Base-by-base conservation (phyloP, 2,797 vertebrate genomes). In the Melanotaenia maccullochi region DNA sequence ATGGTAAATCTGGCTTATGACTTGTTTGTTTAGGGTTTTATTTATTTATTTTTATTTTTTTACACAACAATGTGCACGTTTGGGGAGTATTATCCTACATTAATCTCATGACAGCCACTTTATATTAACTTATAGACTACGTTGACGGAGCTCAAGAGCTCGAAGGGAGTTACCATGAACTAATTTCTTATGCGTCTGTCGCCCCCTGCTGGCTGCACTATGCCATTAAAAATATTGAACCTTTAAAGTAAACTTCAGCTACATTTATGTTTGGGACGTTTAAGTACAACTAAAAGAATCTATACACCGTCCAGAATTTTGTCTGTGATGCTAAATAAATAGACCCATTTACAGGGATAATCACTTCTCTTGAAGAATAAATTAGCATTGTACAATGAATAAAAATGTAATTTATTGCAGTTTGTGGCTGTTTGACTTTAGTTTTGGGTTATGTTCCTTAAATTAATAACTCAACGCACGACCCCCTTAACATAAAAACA, bases 151-250 rank as follows among this genome's bases (percentile, higher is more conserved):
- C 3, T 32, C 30, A 33, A 3, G 33, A 24, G 52, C 54, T 78
- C 44, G 40, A 63, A 76, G 70, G 78, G 75, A 82, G 79, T 58
- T 13, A 76, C 68, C 70, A 69, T 13, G 11, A 11, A 14, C 16
- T 9, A 56, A 16, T 80, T 13, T 59, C 12, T 35, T n/a, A 11
- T 33, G 63, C 44, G 60, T 2, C 44, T 4, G 82, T 73, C 75
- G 77, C 0, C 88, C 80, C 77, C 90, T 88, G 79, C 63, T 81
- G 90, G 84, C 3, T 2, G 47, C 8, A 4, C 16, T 14, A 14
- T 68, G 49, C 14, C 32, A 82, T 75, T 88, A 70, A 87, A 79
- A n/a, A n/a, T 47, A 47, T 47, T 47, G 2, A 47, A 47, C 18
- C 9, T 0, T 22, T n/a, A 56, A 28, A 2, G 0, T 22, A n/a